phyloP scores from a whole-genome alignment of 2,113 vertebrate species.

The Mustelus asterias region DNA sequence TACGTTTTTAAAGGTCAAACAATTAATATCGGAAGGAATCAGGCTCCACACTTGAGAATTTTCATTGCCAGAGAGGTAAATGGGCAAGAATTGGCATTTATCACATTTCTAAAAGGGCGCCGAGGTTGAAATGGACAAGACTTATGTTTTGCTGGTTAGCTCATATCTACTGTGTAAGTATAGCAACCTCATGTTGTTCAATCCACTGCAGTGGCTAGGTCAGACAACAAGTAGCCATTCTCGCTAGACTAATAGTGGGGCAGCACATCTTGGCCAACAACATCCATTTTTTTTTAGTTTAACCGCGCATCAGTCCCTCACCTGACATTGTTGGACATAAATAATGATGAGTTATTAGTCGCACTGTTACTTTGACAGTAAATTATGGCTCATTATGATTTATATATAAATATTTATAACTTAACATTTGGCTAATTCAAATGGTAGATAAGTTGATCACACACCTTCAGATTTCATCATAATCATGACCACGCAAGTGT shows the following conservation, averaged over 20 bases:
- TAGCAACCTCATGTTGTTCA: neutral
- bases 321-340: neutral
- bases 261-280: neutral
- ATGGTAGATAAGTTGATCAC: neutral
- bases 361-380: neutral
- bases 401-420: neutral
- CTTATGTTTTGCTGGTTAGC: neutral
- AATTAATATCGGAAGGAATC: too few species aligned
- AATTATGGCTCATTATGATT: neutral
- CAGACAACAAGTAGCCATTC: neutral
- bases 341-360: neutral
- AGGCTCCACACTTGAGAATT: too few species aligned
- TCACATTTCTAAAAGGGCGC: neutral
- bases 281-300: neutral
- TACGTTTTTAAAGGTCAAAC: too few species aligned
- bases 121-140: neutral
- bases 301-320: too few species aligned
- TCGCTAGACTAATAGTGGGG: neutral
- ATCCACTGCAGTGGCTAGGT: neutral
- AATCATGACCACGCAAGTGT: neutral
- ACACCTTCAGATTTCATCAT: neutral
- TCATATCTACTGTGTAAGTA: neutral
- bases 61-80: too few species aligned
- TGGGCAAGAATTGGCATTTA: too few species aligned
- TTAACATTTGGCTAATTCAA: neutral